Evolutionary conservation across 2,113 vertebrate species (phyloP).

Genomic region (Cochlearius cochlearius): DNA sequence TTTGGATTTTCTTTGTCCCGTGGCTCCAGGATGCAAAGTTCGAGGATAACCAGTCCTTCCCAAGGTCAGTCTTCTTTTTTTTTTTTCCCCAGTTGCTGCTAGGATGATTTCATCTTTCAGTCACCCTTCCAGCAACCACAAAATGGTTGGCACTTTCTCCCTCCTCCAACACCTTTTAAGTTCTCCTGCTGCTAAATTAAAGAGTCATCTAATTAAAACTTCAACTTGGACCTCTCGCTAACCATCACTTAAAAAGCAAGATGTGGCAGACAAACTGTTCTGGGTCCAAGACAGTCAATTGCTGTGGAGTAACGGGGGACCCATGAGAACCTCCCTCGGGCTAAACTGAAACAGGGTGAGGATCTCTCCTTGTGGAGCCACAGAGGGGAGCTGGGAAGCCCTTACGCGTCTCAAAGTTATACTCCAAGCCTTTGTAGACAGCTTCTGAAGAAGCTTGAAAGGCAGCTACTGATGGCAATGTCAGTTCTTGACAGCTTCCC

Average conservation of each 20-base stretch:
- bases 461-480: not conserved
- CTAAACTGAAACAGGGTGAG: accelerated
- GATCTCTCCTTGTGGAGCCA: not conserved
- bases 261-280: not conserved
- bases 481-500: not conserved
- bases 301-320: not conserved
- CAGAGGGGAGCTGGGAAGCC: not conserved
- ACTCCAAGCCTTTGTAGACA: not conserved
- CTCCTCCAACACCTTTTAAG: not conserved
- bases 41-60: not conserved
- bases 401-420: not conserved
- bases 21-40: not conserved
- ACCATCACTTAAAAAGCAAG: not conserved
- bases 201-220: not conserved
- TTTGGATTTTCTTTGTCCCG: not conserved
- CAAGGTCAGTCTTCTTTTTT: too few relatives aligned
- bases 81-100: not conserved
- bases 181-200: not conserved
- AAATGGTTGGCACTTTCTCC: not conserved
- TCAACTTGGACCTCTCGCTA: not conserved
- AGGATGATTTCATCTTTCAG: not conserved
- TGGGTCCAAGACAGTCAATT: accelerated
- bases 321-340: accelerated
- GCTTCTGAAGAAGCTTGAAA: not conserved
- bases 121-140: not conserved